Percentiles rank a stretch among this genome's conserved stretches.
Evolutionary conservation across 2,888 invertebrate species (phyloP).

Genomic region (Balanococcus diminutus): DNA sequence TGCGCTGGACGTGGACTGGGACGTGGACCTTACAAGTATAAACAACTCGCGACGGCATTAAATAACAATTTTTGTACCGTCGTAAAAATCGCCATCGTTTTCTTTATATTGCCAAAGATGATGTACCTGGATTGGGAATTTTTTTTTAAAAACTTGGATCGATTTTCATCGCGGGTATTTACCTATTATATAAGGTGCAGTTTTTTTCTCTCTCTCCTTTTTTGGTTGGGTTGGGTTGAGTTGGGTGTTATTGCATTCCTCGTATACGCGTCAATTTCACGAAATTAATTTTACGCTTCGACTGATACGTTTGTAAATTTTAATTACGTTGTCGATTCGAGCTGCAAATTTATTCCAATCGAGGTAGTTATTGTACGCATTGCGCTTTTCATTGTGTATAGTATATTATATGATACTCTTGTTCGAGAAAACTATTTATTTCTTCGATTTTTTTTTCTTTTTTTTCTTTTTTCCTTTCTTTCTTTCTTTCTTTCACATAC

Average conservation of each 20-base stretch:
- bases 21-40: neutral
- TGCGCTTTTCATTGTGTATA: too few species aligned
- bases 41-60: constrained; percentile 7
- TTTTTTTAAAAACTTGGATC: neutral
- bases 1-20: too few species aligned
- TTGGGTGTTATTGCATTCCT: neutral
- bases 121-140: neutral
- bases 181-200: neutral
- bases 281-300: neutral
- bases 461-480: too few species aligned
- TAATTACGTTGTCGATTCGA: too few species aligned
- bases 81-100: neutral
- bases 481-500: too few species aligned
- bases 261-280: neutral
- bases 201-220: too few species aligned
- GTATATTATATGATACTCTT: too few species aligned
- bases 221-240: too few species aligned
- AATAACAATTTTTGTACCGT: constrained; percentile 27
- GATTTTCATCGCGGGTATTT: neutral
- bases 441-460: too few species aligned
- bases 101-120: neutral
- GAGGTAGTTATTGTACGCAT: too few species aligned
- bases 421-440: too few species aligned
- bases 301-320: neutral
- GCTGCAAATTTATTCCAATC: too few species aligned